These are phyloP conservation scores for Drosophila eugracilis DNA, from an alignment of 1,140 invertebrate genomes.

Conservation along the genomic window DNA sequence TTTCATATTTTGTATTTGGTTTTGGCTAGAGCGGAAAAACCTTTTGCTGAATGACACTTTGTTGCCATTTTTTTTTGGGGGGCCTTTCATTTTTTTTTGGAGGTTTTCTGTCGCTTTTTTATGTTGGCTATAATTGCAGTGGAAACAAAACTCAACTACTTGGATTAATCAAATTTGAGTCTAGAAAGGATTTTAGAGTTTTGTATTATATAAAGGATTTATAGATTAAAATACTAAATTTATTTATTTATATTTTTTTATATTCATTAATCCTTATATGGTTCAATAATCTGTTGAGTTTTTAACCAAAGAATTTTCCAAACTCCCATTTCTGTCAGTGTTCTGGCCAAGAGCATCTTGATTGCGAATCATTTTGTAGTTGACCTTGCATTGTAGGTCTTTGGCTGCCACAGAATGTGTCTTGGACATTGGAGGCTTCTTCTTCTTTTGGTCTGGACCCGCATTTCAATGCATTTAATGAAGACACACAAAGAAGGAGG, in stretches of 20 bases:
- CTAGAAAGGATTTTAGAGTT: not conserved
- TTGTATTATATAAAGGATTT: too few species aligned
- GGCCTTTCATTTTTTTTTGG: slow-evolving; percentile 60
- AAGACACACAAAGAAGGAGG: too few species aligned
- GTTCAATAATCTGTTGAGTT: too few species aligned
- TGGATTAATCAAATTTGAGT: not conserved
- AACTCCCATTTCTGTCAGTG: not conserved
- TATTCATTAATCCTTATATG: too few species aligned
- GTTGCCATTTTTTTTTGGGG: slow-evolving; percentile 31
- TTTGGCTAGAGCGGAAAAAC: slow-evolving; percentile 54
- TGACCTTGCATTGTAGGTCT: slow-evolving; percentile 54
- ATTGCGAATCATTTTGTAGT: slow-evolving; percentile 13
- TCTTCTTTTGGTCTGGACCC: slow-evolving; percentile 19
- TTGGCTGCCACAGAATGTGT: slow-evolving; percentile 42
- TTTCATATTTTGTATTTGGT: slow-evolving; percentile 30
- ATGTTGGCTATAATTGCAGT: slow-evolving; percentile 1
- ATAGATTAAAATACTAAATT: too few species aligned
- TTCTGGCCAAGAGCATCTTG: slow-evolving; percentile 23
- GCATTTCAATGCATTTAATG: slow-evolving; percentile 49
- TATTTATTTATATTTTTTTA: too few species aligned
- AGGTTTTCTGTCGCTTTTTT: slow-evolving; percentile 7
- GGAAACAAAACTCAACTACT: not conserved
- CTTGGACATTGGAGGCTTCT: slow-evolving; percentile 12
- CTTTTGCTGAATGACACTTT: slow-evolving; percentile 46
- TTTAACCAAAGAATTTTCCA: not conserved